Evolutionary conservation across 2,113 vertebrate species (phyloP).

Genomic region (Galbula dea): DNA sequence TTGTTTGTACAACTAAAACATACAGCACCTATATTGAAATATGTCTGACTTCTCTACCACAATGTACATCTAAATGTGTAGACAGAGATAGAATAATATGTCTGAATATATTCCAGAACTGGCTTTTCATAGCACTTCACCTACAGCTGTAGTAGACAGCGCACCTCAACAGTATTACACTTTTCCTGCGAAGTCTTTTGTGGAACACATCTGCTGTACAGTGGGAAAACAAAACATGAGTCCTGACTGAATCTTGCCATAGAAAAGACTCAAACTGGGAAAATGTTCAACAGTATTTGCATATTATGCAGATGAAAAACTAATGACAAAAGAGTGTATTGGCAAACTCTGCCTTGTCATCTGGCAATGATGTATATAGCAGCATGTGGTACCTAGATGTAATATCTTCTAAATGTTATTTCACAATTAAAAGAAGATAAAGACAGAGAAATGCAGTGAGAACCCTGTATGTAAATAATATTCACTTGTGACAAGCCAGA

Average conservation of each 20-base stretch:
- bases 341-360: slow-evolving; percentile 64
- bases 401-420: slow-evolving; percentile 66
- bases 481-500: background rate
- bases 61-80: background rate
- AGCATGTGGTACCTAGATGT: slow-evolving; percentile 56
- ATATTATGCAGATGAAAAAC: slow-evolving; percentile 73
- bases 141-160: slow-evolving; percentile 38
- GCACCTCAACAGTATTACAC: background rate
- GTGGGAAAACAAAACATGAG: slow-evolving; percentile 54
- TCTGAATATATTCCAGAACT: slow-evolving; percentile 35
- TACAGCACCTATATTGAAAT: background rate
- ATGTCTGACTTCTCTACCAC: background rate
- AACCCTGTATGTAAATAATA: slow-evolving; percentile 38
- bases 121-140: slow-evolving; percentile 22
- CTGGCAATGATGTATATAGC: slow-evolving; percentile 41
- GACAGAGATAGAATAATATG: background rate
- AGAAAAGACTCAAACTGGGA: slow-evolving; percentile 67
- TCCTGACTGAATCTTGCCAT: slow-evolving; percentile 59
- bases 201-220: slow-evolving; percentile 64
- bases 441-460: slow-evolving; percentile 38
- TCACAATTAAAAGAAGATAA: slow-evolving; percentile 65
- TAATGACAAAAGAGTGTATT: slow-evolving; percentile 71
- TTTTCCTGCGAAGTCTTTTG: slow-evolving; percentile 60
- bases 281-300: slow-evolving; percentile 60
- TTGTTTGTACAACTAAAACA: background rate